phyloP scores from a whole-genome alignment of 2,113 vertebrate genomes.

The Pluvialis apricaria region DNA sequence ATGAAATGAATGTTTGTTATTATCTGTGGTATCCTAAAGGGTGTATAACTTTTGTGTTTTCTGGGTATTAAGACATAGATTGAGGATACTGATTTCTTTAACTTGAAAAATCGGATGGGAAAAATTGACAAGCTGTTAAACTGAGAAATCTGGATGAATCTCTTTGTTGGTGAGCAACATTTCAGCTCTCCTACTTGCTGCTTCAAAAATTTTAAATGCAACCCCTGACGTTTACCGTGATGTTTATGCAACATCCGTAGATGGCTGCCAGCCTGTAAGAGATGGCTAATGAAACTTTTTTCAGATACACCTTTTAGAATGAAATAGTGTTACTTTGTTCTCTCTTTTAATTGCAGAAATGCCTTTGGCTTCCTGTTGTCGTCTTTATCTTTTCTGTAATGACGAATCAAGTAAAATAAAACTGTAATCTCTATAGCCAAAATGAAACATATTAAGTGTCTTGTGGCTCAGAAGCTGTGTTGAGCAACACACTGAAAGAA shows the following conservation, averaged over 20 bases:
- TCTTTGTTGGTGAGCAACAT: background rate
- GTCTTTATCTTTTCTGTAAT: background rate
- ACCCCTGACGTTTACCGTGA: background rate
- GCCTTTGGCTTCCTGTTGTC: background rate
- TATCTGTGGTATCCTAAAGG: background rate
- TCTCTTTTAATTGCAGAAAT: background rate
- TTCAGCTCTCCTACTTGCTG: background rate
- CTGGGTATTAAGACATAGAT: background rate
- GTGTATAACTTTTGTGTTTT: background rate
- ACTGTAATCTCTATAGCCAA: background rate
- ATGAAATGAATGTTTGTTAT: conserved; percentile 37
- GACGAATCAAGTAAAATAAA: background rate
- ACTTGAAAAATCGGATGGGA: background rate
- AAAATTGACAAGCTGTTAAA: background rate
- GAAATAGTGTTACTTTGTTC: background rate
- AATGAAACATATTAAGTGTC: background rate
- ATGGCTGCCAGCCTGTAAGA: background rate
- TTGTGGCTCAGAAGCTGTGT: background rate
- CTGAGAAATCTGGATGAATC: background rate
- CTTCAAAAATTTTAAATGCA: background rate
- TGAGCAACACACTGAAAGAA: background rate
- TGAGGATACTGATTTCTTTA: background rate
- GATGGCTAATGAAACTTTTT: background rate
- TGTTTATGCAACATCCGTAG: background rate
- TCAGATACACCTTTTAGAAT: background rate